Base-by-base conservation (phyloP, 2,113 vertebrate genomes). In the Hypanus sabinus region DNA sequence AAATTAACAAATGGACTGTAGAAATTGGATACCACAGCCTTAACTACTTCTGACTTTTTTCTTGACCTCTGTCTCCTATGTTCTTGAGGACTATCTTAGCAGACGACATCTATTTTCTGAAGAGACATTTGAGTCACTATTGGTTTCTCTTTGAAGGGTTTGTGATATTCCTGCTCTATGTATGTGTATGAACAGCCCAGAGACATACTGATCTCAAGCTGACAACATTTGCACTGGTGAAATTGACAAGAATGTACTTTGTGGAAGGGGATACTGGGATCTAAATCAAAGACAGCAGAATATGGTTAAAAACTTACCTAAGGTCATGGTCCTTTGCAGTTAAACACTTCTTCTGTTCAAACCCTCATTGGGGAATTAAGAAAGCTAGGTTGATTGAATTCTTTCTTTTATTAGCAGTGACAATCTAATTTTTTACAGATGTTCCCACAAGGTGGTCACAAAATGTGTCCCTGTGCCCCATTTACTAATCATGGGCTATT, bases 371-470 rank as follows among this genome's bases (percentile, higher is more conserved):
- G 91, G 70, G 91, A 93, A 70, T 93, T 93, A 73, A 73, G 91
- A 70, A 93, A 95, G 95, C 95, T 95, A n/a, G 1, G 95, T 30
- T 95, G 94, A 94, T 95, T 95, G 95, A 95, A 95, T 94, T 94
- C 7, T 8, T 1, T 94, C 65, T 94, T 95, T 94, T 95, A 95
- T 95, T 88, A 94, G 95, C n/a, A 24, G 30, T 94, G 95, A 95
- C 94, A 94, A 95, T 90, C 79, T 95, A 96, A 96, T 95, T 95
- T 95, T 57, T 94, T 95, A 94, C 96, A 97, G 96, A 96, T 96
- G 96, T 96, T 95, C 96, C 94, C 96, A 96, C 96, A 95, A 95
- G 95, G 96, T 96, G 96, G 95, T 55, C 95, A 95, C 95, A 95
- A 96, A 96, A 96, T 95, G 96, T 95, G 11, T 95, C 94, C 95